phyloP scores from a whole-genome alignment of 2,888 invertebrate genomes.

The Archips crataeganus region DNA sequence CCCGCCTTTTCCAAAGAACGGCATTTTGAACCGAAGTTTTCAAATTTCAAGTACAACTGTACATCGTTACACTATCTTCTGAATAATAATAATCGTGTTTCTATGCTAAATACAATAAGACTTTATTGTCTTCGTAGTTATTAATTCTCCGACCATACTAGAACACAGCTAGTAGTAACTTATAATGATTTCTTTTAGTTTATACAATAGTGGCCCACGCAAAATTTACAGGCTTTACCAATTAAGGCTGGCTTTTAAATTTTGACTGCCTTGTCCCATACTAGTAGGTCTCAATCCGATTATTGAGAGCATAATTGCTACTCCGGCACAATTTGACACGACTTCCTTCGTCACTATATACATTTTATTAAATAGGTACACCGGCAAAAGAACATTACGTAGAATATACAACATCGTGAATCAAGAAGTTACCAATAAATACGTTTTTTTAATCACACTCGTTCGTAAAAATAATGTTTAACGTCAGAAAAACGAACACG shows the following conservation, averaged over 20 bases:
- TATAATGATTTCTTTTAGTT: neutral
- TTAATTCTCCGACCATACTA: neutral
- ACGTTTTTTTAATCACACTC: too few species aligned
- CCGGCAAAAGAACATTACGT: neutral
- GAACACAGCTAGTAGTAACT: neutral
- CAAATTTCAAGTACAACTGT: neutral
- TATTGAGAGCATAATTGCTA: neutral
- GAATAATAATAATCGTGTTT: neutral
- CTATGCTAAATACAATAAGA: constrained; percentile 26
- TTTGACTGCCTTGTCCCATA: neutral
- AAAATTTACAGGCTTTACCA: neutral
- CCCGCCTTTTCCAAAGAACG: neutral
- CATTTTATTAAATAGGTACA: neutral
- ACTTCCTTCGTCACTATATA: neutral
- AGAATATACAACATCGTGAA: neutral
- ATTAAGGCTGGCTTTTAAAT: neutral
- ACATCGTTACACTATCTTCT: neutral
- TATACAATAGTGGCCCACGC: neutral
- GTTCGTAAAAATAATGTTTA: too few species aligned
- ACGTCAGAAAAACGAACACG: too few species aligned
- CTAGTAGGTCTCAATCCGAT: neutral
- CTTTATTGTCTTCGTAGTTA: constrained; percentile 28
- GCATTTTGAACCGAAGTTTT: neutral
- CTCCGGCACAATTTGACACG: neutral
- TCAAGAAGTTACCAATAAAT: too few species aligned